These are phyloP conservation scores for Melanotaenia pygmaea DNA, from an alignment of 2,797 vertebrate species.

Conservation along the genomic window DNA sequence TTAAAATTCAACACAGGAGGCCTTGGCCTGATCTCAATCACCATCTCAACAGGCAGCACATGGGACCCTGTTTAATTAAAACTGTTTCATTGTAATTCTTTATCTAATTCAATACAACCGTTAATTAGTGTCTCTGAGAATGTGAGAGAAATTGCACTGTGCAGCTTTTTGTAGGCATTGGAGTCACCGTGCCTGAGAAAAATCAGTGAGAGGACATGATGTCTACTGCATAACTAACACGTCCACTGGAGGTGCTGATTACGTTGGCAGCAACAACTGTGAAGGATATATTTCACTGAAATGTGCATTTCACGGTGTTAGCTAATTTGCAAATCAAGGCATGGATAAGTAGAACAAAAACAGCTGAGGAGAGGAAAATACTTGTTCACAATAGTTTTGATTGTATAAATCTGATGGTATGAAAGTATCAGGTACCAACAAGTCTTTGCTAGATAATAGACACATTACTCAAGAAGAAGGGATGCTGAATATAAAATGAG, in stretches of 20 bases:
- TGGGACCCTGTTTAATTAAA: slow-evolving; percentile 81
- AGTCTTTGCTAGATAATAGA: slow-evolving; percentile 34
- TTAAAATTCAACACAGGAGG: slow-evolving; percentile 60
- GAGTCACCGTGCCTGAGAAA: slow-evolving; percentile 74
- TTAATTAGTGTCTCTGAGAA: slow-evolving; percentile 80
- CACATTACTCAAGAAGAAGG: slow-evolving; percentile 46
- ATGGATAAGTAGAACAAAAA: slow-evolving; percentile 13
- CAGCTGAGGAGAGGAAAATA: slow-evolving; percentile 10
- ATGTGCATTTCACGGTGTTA: slow-evolving; percentile 54
- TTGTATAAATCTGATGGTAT: slow-evolving; percentile 34
- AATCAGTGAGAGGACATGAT: slow-evolving; percentile 70
- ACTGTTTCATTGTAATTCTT: slow-evolving; percentile 77
- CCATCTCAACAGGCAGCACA: slow-evolving; percentile 66
- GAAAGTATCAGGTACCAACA: slow-evolving; percentile 13
- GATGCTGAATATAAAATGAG: slow-evolving; percentile 25
- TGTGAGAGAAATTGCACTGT: slow-evolving; percentile 77
- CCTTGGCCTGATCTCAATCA: slow-evolving; percentile 55
- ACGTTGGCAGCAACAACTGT: slow-evolving; percentile 52
- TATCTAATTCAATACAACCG: slow-evolving; percentile 78
- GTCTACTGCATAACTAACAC: slow-evolving; percentile 71
- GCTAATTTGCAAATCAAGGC: slow-evolving; percentile 27
- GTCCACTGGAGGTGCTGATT: slow-evolving; percentile 68
- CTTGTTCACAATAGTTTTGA: slow-evolving; percentile 30
- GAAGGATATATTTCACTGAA: slow-evolving; percentile 55
- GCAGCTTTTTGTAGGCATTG: slow-evolving; percentile 69